Evolutionary conservation across 2,113 vertebrate species (phyloP).

Genomic region (Sclerurus mexicanus): DNA sequence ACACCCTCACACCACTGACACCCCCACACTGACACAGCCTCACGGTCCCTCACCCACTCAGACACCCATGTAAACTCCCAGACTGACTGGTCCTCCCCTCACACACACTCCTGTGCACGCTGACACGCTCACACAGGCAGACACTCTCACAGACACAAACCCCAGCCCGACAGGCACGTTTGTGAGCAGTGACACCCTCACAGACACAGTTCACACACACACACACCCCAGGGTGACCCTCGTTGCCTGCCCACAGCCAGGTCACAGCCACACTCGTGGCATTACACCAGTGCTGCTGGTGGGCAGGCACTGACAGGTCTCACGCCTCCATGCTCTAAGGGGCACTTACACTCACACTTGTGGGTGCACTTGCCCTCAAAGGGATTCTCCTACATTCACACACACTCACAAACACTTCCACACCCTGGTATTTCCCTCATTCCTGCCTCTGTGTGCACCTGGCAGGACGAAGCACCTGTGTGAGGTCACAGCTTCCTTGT

Average conservation of each 20-base stretch:
- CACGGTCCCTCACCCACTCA: not conserved
- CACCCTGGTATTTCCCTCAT: not conserved
- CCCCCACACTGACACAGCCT: not conserved
- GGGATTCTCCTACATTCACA: not conserved
- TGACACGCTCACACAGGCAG: not conserved
- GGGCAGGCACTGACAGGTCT: not conserved
- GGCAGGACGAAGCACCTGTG: not conserved
- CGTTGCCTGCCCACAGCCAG: not conserved
- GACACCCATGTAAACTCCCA: not conserved
- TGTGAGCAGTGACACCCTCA: not conserved
- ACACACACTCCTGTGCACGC: not conserved
- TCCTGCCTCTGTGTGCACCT: not conserved
- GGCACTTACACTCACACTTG: not conserved
- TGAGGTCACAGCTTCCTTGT: not conserved
- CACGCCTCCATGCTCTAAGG: not conserved
- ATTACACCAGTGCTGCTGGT: not conserved
- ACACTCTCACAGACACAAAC: not conserved
- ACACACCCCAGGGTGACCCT: not conserved
- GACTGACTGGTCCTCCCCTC: not conserved
- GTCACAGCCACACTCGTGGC: not conserved
- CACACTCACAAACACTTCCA: not conserved
- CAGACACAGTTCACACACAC: not conserved
- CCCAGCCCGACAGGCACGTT: rapidly evolving
- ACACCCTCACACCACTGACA: not conserved
- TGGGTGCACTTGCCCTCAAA: not conserved